Evolutionary conservation across 2,888 invertebrate species (phyloP), one percentile per base, ranked within the genome.

Genomic region (Gymnosoma rotundatum): DNA sequence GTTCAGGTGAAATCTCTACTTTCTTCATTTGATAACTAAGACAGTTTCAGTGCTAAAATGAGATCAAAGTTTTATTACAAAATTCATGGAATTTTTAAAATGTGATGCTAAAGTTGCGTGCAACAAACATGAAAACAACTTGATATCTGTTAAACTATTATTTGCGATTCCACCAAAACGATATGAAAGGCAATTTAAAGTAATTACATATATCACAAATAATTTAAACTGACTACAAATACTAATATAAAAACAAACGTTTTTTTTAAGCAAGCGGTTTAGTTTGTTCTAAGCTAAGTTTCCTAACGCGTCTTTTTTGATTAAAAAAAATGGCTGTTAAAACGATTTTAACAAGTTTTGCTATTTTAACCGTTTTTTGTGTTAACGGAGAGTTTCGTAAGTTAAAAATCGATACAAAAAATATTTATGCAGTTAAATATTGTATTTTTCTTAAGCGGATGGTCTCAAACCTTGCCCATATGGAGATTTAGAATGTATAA

Each of bases 401-500:
- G 85, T 83, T 52, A 7, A 12, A 7, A 64, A 61, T 18, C 9
- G 21, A 8, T 45, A 1, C 7, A 21, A n/a, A 38, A 75, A 64
- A 25, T 20, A 9, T 52, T 52, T 42, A 18, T 45, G 1, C 0
- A 42, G 7, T 12, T 42, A 10, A 2, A 12, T 42, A 12, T 12
- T 42, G 10, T 12, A 42, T 2, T 56, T 42, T 56, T 56, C 36
- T 21, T 69, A 83, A 90, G 90, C 90, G 36, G 42, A 12, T 42
- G 42, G 42, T 10, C 42, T 90, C 0, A 88, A 88, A 38, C 88
- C 89, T 1, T 90, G 90, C 61, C 89, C 88, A 76, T 87, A 87
- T 80, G 90, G 86, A 5, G 90, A 90, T 32, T 58, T 80, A 5
- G 86, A 88, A 0, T 90, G 90, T 50, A 87, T 90, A 4, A 48